Percentiles rank a stretch among this genome's conserved stretches.
These are phyloP conservation scores for Gymnocheta viridis DNA, from an alignment of 2,888 invertebrate species.

Conservation along the genomic window DNA sequence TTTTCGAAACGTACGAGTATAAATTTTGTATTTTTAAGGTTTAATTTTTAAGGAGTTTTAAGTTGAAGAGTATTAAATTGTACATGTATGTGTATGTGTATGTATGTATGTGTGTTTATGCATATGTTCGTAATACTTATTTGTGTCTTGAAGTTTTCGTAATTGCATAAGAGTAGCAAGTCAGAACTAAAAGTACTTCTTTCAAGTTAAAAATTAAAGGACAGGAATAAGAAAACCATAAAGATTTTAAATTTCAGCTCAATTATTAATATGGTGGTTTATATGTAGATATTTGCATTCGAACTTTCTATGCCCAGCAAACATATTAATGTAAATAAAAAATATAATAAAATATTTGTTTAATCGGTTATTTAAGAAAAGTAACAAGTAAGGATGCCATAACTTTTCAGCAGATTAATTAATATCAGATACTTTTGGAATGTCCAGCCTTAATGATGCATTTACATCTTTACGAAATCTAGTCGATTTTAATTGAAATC, in stretches of 20 bases:
- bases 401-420: too few species aligned
- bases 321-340: conserved; percentile 10
- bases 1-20: conserved; percentile 10
- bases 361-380: too few species aligned
- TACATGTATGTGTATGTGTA: not conserved
- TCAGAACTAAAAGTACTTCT: conserved; percentile 2
- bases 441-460: too few species aligned
- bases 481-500: too few species aligned
- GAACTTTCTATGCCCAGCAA: conserved; percentile 9
- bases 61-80: conserved; percentile 31
- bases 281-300: not conserved
- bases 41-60: too few species aligned
- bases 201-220: not conserved
- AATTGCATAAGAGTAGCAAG: not conserved
- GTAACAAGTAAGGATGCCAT: too few species aligned
- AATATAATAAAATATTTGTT: too few species aligned
- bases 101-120: not conserved
- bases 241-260: conserved; percentile 38
- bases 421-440: too few species aligned
- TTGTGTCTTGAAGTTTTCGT: not conserved
- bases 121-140: not conserved
- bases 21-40: conserved; percentile 12
- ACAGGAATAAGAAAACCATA: not conserved
- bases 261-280: conserved; percentile 49
- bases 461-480: too few species aligned